Conservation (phyloP, 1,140 invertebrate genomes). For the Heliconius eleuchia region DNA sequence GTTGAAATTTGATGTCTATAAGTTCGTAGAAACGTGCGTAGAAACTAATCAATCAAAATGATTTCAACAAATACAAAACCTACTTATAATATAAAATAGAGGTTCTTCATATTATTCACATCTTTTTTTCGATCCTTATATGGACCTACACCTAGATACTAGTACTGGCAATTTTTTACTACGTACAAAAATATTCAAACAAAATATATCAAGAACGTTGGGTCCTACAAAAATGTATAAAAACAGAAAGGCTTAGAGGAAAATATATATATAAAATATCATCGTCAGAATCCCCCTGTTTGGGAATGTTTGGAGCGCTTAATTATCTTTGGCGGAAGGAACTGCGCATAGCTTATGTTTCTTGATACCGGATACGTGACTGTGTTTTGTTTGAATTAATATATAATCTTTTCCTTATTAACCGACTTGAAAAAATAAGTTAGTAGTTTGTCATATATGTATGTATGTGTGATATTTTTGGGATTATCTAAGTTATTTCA, state of each 20-base stretch:
- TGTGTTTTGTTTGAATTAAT: neutral
- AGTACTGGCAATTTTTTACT: neutral
- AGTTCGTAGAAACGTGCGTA: too few relatives aligned
- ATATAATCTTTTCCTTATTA: too few relatives aligned
- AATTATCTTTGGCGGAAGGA: neutral
- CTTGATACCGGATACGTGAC: neutral
- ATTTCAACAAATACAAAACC: too few relatives aligned
- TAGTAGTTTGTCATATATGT: too few relatives aligned
- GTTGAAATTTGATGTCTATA: too few relatives aligned
- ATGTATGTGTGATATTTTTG: too few relatives aligned
- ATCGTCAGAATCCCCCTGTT: neutral
- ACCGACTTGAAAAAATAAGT: too few relatives aligned
- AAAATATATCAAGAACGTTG: neutral
- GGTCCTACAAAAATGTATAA: neutral
- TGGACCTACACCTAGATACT: too few relatives aligned
- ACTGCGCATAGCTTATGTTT: neutral
- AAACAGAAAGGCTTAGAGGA: neutral
- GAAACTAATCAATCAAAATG: too few relatives aligned
- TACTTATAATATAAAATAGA: neutral
- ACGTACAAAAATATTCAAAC: neutral
- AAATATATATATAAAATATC: neutral
- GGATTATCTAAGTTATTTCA: too few relatives aligned
- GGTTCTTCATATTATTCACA: neutral
- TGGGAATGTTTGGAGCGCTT: neutral
- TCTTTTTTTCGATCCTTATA: too few relatives aligned